These are phyloP conservation scores for Macrotrachela quadricornifera DNA, from an alignment of 1,140 invertebrate genomes.

Conservation along the genomic window DNA sequence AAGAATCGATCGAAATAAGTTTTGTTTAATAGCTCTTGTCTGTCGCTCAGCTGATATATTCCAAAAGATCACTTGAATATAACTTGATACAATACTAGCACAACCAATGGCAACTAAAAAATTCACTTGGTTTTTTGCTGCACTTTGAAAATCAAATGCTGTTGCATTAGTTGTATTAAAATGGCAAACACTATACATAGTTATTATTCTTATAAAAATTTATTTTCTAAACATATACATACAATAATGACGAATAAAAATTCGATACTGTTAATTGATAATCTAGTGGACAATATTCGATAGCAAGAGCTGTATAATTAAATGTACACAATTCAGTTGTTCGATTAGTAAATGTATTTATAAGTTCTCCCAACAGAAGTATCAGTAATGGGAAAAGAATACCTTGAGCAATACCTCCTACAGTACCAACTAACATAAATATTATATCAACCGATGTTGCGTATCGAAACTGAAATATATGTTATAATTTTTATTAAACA, in stretches of 20 bases:
- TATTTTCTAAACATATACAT: too few species aligned
- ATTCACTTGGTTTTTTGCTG: background rate
- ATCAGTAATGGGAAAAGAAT: conserved; percentile 23
- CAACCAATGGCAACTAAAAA: background rate
- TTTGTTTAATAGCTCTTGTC: conserved; percentile 14
- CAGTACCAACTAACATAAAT: conserved; percentile 20
- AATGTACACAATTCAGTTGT: too few species aligned
- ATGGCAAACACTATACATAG: too few species aligned
- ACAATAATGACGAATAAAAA: too few species aligned
- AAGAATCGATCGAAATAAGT: conserved; percentile 47
- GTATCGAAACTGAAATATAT: conserved; percentile 19
- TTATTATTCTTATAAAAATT: too few species aligned
- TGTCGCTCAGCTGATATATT: conserved; percentile 19
- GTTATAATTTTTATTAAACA: too few species aligned
- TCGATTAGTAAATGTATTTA: conserved; percentile 18
- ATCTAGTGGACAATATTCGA: too few species aligned
- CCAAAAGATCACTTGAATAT: conserved; percentile 17
- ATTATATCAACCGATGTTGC: conserved; percentile 17
- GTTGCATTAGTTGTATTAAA: too few species aligned
- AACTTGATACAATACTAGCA: conserved; percentile 10
- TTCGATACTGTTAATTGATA: too few species aligned
- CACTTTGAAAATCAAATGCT: too few species aligned
- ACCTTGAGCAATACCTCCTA: conserved; percentile 17
- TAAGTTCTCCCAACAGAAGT: conserved; percentile 28
- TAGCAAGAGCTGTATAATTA: too few species aligned